Conservation (phyloP, 2,797 vertebrate genomes). For the Schizopygopsis malacanthus region DNA sequence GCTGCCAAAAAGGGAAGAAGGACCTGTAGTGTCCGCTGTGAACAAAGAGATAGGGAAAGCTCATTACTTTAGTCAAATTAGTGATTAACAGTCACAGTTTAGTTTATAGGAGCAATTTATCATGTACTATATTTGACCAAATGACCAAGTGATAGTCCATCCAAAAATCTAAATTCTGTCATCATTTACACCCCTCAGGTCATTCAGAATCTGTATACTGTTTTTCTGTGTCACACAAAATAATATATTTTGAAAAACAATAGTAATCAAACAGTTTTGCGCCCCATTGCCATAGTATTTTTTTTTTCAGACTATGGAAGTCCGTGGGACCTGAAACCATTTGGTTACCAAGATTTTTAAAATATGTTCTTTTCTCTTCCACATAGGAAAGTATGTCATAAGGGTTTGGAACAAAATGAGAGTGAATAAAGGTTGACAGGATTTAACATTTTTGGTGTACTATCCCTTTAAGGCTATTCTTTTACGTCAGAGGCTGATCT, state of each 20-base stretch:
- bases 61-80: neutral
- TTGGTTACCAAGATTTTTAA: neutral
- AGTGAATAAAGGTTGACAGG: neutral
- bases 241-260: no score
- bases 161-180: neutral
- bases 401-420: neutral
- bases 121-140: neutral
- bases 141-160: neutral
- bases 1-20: constrained; percentile 95
- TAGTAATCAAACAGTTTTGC: no score
- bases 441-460: neutral
- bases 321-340: neutral
- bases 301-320: neutral
- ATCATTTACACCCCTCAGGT: neutral
- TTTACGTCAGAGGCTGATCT: neutral
- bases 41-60: constrained; percentile 5
- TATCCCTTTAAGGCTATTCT: neutral
- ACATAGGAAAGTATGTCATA: neutral
- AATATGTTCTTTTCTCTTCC: neutral
- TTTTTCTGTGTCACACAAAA: no score
- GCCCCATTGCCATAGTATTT: no score
- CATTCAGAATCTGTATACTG: neutral
- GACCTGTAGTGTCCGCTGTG: constrained; percentile 91
- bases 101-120: neutral
- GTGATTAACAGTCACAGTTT: neutral